Percentiles rank a stretch among this genome's conserved stretches.
phyloP scores from a whole-genome alignment of 2,888 invertebrate species.

The Acronicta psi region DNA sequence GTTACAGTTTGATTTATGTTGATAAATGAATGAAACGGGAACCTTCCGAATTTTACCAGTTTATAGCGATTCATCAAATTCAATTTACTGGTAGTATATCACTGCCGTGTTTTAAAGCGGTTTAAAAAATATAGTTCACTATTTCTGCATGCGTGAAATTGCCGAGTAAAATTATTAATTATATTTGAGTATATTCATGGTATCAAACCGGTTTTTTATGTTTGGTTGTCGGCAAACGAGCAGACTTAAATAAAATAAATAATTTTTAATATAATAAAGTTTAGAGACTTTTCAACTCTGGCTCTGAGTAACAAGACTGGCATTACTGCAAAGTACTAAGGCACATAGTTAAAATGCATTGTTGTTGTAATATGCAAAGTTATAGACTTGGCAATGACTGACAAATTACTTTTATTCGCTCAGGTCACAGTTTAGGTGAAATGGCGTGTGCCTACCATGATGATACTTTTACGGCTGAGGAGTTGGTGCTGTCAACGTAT shows the following conservation, averaged over 20 bases:
- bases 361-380: no score
- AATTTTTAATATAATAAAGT: no score
- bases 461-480: slow-evolving; percentile 93
- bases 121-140: slow-evolving; percentile 2
- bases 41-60: slow-evolving; percentile 17
- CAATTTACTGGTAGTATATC: slow-evolving; percentile 23
- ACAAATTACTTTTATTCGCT: no score
- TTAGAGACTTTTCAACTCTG: no score
- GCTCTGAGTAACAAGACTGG: no score
- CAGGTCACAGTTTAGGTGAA: slow-evolving; percentile 92
- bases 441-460: slow-evolving; percentile 90
- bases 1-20: slow-evolving; percentile 6
- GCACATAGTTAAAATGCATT: no score
- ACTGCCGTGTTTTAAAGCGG: slow-evolving; percentile 7
- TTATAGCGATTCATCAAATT: slow-evolving; percentile 28
- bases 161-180: neutral
- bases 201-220: neutral
- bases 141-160: slow-evolving; percentile 1
- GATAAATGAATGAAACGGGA: neutral
- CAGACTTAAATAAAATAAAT: no score
- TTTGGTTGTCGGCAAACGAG: no score
- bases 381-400: no score
- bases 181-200: neutral
- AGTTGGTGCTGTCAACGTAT: slow-evolving; percentile 94
- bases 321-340: no score